These are phyloP conservation scores for Cydia pomonella DNA, from an alignment of 1,140 invertebrate genomes.

Conservation along the genomic window DNA sequence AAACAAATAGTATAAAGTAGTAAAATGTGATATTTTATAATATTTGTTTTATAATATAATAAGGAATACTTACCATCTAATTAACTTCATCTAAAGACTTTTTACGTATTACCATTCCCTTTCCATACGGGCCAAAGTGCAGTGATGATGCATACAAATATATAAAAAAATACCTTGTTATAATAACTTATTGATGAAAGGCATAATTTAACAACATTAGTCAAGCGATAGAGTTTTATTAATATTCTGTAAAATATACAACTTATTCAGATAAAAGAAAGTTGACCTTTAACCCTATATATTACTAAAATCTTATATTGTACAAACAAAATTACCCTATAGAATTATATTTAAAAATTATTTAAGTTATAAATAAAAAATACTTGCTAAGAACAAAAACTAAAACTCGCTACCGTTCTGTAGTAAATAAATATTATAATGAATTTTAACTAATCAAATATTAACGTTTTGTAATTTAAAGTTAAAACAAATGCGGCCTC, in stretches of 20 bases:
- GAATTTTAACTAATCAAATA: neutral
- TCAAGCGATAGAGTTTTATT: constrained; percentile 24
- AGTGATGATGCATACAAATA: too few relatives aligned
- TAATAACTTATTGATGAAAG: neutral
- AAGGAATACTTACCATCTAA: too few relatives aligned
- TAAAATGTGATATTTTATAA: too few relatives aligned
- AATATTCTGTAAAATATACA: constrained; percentile 30
- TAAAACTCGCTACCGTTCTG: neutral
- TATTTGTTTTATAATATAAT: too few relatives aligned
- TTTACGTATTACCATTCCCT: too few relatives aligned
- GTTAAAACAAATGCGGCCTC: neutral
- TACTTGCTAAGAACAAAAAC: neutral
- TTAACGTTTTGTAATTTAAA: neutral
- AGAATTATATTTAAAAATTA: neutral
- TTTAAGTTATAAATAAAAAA: constrained; percentile 8
- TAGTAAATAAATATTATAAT: constrained; percentile 2
- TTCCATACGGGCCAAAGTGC: too few relatives aligned
- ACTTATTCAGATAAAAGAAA: constrained; percentile 27
- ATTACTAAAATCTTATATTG: constrained; percentile 22
- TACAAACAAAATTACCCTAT: constrained; percentile 24
- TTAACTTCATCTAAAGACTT: too few relatives aligned
- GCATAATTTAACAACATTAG: constrained; percentile 3
- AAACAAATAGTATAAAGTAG: too few relatives aligned
- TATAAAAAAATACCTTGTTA: neutral
- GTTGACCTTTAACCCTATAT: constrained; percentile 10